Percentiles rank a stretch among this genome's conserved stretches.
phyloP scores from a whole-genome alignment of 2,113 vertebrate species.

The Diadophis punctatus region DNA sequence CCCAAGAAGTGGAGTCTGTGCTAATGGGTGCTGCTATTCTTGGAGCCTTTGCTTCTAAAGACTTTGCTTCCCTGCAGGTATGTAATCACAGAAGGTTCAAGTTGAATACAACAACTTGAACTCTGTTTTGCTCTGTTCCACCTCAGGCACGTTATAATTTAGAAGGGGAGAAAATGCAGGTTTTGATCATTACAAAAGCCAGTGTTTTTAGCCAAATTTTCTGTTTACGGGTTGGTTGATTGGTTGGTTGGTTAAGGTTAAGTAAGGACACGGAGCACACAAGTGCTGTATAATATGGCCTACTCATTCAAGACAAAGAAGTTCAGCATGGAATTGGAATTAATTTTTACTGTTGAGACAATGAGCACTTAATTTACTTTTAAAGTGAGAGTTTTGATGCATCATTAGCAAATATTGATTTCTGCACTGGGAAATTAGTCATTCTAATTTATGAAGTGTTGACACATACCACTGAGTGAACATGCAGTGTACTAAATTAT shows the following conservation, averaged over 20 bases:
- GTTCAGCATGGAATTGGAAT: not conserved
- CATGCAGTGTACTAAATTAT: not conserved
- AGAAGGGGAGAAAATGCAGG: constrained; percentile 34
- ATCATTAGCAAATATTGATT: not conserved
- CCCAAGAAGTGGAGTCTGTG: constrained; percentile 88
- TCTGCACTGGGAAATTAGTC: not conserved
- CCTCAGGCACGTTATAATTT: constrained; percentile 43
- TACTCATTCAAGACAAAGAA: not conserved
- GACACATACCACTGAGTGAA: not conserved
- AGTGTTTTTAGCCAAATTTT: constrained; percentile 35
- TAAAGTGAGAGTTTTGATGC: not conserved
- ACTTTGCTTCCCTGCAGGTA: constrained; percentile 87
- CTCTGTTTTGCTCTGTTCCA: constrained; percentile 28
- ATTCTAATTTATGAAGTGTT: not conserved
- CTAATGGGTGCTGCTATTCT: constrained; percentile 89
- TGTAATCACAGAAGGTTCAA: constrained; percentile 29
- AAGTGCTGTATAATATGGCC: not conserved
- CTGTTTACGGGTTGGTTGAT: constrained; percentile 11
- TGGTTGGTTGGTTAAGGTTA: not conserved
- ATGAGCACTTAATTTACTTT: not conserved
- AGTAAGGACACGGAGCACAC: not conserved
- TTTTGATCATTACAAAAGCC: constrained; percentile 27
- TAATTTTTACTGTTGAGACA: not conserved
- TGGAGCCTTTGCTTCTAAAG: constrained; percentile 88
- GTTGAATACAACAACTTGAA: not conserved